Evolutionary conservation across 2,888 invertebrate genomes (phyloP).

Genomic region (Molanna angustata): DNA sequence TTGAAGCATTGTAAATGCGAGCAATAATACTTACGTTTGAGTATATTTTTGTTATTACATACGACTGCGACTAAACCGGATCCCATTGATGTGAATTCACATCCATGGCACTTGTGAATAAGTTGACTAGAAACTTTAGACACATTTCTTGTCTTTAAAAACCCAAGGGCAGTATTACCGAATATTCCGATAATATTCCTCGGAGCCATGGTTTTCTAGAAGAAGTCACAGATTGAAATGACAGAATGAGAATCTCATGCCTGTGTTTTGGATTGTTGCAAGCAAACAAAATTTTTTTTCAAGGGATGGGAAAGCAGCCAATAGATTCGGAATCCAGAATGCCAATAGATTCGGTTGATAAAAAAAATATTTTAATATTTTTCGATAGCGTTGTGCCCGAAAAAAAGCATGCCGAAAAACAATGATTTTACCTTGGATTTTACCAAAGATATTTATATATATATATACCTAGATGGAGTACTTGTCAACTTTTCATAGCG

Average conservation of each 20-base stretch:
- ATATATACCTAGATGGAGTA: too few species aligned
- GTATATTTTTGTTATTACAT: slow-evolving; percentile 42
- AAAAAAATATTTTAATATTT: too few species aligned
- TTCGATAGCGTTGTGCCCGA: too few species aligned
- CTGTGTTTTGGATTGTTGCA: neutral
- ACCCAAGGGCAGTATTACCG: slow-evolving; percentile 55
- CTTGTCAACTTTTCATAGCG: too few species aligned
- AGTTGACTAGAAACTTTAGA: slow-evolving; percentile 52
- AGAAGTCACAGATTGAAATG: slow-evolving; percentile 4
- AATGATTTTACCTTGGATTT: too few species aligned
- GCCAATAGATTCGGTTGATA: too few species aligned
- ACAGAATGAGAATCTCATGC: slow-evolving; percentile 42
- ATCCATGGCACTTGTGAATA: slow-evolving; percentile 52
- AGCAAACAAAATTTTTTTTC: neutral
- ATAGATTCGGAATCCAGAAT: too few species aligned
- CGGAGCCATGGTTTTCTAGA: slow-evolving; percentile 39
- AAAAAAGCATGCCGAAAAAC: too few species aligned
- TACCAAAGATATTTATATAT: too few species aligned
- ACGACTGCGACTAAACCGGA: slow-evolving; percentile 41
- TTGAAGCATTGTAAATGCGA: too few species aligned
- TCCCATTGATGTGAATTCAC: slow-evolving; percentile 44
- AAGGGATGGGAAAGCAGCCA: too few species aligned
- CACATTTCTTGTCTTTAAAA: slow-evolving; percentile 50
- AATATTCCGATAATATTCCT: slow-evolving; percentile 61
- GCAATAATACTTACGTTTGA: slow-evolving; percentile 51